Conservation (phyloP, 2,113 vertebrate species). For the Desmodus rotundus region DNA sequence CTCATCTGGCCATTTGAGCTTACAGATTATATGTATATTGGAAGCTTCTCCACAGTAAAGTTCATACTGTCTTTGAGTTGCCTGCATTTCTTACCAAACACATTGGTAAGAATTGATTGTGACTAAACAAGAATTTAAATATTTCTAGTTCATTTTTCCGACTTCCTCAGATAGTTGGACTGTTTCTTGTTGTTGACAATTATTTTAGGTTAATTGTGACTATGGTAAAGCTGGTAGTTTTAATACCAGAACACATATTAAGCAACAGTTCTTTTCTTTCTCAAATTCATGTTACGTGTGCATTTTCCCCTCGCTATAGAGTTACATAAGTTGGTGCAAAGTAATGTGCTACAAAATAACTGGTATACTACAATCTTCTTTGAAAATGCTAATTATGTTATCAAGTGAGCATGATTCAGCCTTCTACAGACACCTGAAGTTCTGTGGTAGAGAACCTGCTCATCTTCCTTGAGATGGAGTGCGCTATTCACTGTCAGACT, state of each 20-base stretch:
- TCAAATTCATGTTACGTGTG: background rate
- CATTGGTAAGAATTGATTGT: background rate
- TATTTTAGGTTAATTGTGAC: constrained; percentile 34
- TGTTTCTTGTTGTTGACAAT: constrained; percentile 31
- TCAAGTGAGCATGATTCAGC: background rate
- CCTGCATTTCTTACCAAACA: constrained; percentile 15
- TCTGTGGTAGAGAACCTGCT: background rate
- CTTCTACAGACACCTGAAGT: background rate
- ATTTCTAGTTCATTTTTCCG: background rate
- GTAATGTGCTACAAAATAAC: background rate
- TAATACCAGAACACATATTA: background rate
- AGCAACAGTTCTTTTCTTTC: background rate
- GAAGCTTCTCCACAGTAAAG: background rate
- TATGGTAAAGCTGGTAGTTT: background rate
- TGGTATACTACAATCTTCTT: background rate
- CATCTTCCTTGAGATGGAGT: background rate
- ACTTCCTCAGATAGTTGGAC: background rate
- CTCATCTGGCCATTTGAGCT: constrained; percentile 31
- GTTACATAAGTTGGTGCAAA: background rate
- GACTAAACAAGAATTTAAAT: background rate
- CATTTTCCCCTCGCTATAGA: background rate
- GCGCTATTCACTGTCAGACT: background rate
- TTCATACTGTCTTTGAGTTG: background rate
- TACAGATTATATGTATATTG: background rate
- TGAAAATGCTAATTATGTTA: background rate